A percentile compares a stretch with the other conserved stretches of the same genome.
Conservation (phyloP, 2,113 vertebrate genomes). For the Muntiacus muntjak region DNA sequence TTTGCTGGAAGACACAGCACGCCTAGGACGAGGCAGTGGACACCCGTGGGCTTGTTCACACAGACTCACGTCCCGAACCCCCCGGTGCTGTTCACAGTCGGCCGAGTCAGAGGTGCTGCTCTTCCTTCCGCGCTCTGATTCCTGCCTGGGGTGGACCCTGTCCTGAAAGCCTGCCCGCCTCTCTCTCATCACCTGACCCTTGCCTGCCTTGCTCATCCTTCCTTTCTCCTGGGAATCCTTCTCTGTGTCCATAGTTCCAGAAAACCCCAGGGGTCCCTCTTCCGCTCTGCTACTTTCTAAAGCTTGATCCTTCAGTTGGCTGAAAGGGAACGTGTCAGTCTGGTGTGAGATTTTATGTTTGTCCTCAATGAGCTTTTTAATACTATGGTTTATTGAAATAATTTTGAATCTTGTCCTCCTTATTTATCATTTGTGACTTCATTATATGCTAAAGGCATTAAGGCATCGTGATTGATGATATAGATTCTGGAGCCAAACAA, state of each 20-base stretch:
- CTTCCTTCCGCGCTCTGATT: neutral
- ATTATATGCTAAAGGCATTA: neutral
- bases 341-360: neutral
- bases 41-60: neutral
- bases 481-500: neutral
- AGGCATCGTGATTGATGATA: neutral
- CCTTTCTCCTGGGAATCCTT: neutral
- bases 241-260: neutral
- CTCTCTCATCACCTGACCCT: no score
- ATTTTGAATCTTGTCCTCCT: neutral
- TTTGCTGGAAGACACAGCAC: rapidly evolving
- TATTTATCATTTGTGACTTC: neutral
- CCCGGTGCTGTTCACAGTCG: neutral
- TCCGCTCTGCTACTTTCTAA: neutral
- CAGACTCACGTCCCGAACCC: neutral
- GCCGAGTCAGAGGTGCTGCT: neutral
- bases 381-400: neutral
- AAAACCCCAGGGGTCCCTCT: neutral
- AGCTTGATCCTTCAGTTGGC: neutral
- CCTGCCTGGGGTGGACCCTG: neutral
- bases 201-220: neutral
- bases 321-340: neutral
- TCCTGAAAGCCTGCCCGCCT: neutral
- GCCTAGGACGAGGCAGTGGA: neutral
- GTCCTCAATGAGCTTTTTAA: neutral